Conservation (phyloP, 1,140 invertebrate species). For the Dryas iulia region DNA sequence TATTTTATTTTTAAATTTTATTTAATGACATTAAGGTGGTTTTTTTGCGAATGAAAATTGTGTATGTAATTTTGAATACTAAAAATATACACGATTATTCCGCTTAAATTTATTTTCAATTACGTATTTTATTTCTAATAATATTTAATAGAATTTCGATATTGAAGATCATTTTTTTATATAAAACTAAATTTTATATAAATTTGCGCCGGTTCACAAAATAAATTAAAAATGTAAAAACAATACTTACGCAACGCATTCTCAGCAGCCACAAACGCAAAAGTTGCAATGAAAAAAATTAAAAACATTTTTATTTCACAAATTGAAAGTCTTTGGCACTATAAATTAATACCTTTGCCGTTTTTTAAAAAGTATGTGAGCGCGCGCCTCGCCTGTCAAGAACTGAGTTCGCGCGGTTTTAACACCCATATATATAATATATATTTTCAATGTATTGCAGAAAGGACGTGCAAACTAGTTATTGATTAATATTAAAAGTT, state of each 20-base stretch:
- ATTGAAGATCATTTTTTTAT: too few species aligned
- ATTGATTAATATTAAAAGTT: conserved; percentile 12
- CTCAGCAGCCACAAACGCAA: conserved; percentile 38
- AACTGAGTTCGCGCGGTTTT: conserved; percentile 46
- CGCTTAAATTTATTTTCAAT: not conserved
- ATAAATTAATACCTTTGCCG: not conserved
- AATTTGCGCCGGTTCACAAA: too few species aligned
- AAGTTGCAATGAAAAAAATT: conserved; percentile 36
- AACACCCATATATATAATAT: conserved; percentile 43
- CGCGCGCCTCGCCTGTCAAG: conserved; percentile 26
- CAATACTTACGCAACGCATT: conserved; percentile 50
- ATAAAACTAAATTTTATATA: too few species aligned
- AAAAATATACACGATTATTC: too few species aligned
- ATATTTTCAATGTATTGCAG: conserved; percentile 42
- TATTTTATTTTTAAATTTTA: too few species aligned
- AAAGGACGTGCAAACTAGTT: conserved; percentile 36
- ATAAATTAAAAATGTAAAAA: conserved; percentile 30
- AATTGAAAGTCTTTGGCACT: conserved; percentile 11
- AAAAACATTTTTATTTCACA: conserved; percentile 38
- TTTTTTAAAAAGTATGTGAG: conserved; percentile 20
- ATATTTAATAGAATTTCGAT: too few species aligned
- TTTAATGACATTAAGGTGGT: too few species aligned
- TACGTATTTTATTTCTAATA: too few species aligned
- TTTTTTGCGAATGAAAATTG: too few species aligned
- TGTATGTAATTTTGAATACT: too few species aligned